These are phyloP conservation scores for Gobiocypris rarus DNA, from an alignment of 2,113 vertebrate genomes.

Conservation along the genomic window DNA sequence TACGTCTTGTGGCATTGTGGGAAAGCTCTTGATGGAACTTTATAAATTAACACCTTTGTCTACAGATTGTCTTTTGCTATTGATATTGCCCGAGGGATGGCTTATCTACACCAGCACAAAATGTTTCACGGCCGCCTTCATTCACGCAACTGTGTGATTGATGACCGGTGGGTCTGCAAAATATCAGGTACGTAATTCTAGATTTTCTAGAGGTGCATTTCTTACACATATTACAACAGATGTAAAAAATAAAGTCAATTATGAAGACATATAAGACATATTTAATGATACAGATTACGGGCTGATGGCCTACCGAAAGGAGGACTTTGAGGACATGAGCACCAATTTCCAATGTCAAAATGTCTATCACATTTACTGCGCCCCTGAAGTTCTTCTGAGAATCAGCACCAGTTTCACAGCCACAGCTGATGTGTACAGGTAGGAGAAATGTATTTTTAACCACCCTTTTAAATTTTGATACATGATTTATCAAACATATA, in stretches of 20 bases:
- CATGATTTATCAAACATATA: neutral
- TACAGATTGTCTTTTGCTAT: constrained; percentile 79
- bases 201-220: constrained; percentile 26
- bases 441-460: neutral
- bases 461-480: neutral
- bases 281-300: constrained; percentile 69
- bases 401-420: constrained; percentile 62
- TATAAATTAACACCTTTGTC: neutral
- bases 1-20: neutral
- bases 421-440: constrained; percentile 76
- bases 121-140: constrained; percentile 76
- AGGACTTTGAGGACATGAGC: constrained; percentile 68
- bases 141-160: constrained; percentile 77
- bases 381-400: constrained; percentile 74
- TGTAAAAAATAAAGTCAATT: neutral
- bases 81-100: constrained; percentile 75
- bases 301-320: constrained; percentile 71
- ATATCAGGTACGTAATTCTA: constrained; percentile 71
- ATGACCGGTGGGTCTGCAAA: constrained; percentile 81
- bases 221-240: neutral
- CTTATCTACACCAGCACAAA: constrained; percentile 78
- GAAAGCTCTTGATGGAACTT: neutral
- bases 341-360: constrained; percentile 64
- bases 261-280: neutral
- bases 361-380: constrained; percentile 66